Evolutionary conservation across 2,113 vertebrate genomes (phyloP).

Genomic region (Equus przewalskii): DNA sequence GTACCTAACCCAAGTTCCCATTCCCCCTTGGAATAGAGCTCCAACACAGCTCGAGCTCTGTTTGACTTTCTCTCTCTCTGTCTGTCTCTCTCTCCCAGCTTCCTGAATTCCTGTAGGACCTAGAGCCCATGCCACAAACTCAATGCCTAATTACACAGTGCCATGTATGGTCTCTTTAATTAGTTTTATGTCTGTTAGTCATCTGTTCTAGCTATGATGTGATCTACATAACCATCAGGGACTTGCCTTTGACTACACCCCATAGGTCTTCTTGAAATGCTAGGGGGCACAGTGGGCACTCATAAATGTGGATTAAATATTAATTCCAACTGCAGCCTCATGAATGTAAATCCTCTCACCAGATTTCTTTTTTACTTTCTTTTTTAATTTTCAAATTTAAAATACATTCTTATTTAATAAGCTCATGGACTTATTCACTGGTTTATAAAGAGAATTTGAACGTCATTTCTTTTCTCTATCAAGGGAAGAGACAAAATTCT

Average conservation of each 20-base stretch:
- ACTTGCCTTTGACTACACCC: slow-evolving; percentile 1
- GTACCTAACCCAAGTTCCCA: not conserved
- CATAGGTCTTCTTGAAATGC: not conserved
- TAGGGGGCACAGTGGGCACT: not conserved
- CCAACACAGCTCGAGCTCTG: not conserved
- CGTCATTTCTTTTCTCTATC: slow-evolving; percentile 25
- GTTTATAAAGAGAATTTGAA: slow-evolving; percentile 60
- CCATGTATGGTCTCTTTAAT: not conserved
- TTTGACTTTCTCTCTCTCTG: not conserved
- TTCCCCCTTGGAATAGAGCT: not conserved
- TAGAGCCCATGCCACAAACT: not conserved
- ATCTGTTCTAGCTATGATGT: not conserved
- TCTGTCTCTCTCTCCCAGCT: not conserved
- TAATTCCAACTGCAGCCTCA: slow-evolving; percentile 58
- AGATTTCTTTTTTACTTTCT: slow-evolving; percentile 40
- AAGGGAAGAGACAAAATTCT: slow-evolving; percentile 46
- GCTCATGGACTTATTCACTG: slow-evolving; percentile 48
- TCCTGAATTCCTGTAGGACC: not conserved
- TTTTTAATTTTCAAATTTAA: slow-evolving; percentile 72
- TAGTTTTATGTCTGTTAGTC: not conserved
- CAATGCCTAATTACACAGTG: not conserved
- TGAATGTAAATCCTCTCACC: slow-evolving; percentile 60
- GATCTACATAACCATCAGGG: not conserved
- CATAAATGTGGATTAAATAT: slow-evolving; percentile 51
- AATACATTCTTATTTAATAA: slow-evolving; percentile 69